Percentiles rank a stretch among this genome's conserved stretches.
These are phyloP conservation scores for Ochlodes sylvanus DNA, from an alignment of 2,888 invertebrate genomes.

Conservation along the genomic window DNA sequence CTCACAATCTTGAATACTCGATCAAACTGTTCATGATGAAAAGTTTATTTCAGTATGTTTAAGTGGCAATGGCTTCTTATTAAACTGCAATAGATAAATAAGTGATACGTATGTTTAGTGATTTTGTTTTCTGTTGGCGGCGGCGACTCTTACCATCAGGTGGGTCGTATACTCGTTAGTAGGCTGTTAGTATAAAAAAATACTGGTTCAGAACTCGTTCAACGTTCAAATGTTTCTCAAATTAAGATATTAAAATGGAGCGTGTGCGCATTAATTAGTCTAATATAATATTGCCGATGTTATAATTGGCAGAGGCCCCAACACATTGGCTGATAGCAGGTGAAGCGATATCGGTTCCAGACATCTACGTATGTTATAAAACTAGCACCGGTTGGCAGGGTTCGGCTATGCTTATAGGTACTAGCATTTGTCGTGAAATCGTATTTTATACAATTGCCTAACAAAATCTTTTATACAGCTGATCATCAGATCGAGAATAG, in stretches of 20 bases:
- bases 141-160: too few relatives aligned
- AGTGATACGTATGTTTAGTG: too few relatives aligned
- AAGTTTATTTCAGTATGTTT: too few relatives aligned
- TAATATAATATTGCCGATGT: constrained; percentile 13
- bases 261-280: constrained; percentile 11
- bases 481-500: too few relatives aligned
- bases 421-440: neutral
- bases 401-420: neutral
- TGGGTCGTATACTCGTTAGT: neutral
- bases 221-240: neutral
- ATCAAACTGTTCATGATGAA: too few relatives aligned
- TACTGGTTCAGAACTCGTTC: neutral
- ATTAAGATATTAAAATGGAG: constrained; percentile 5
- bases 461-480: too few relatives aligned
- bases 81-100: too few relatives aligned
- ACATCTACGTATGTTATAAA: constrained; percentile 21
- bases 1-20: too few relatives aligned
- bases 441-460: too few relatives aligned
- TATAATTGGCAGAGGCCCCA: constrained; percentile 14
- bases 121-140: too few relatives aligned
- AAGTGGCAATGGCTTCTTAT: too few relatives aligned
- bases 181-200: neutral
- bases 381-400: constrained; percentile 12
- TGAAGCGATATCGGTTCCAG: constrained; percentile 17
- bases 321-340: constrained; percentile 17